Conservation (phyloP, 2,797 vertebrate species). For the Sardinella longiceps region DNA sequence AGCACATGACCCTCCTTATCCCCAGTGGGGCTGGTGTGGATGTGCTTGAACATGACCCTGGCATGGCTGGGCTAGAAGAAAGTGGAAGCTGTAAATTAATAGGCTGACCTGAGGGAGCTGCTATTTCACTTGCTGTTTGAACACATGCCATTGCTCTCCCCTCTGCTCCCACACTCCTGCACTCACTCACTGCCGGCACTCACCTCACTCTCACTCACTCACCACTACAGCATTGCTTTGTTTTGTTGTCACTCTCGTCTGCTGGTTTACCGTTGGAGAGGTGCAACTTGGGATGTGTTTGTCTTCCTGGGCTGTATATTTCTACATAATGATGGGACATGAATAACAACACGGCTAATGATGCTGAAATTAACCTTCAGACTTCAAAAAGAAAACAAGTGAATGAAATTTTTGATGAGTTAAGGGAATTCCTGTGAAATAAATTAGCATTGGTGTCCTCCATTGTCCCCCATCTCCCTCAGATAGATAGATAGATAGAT, state of each 20-base stretch:
- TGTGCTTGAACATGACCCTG: neutral
- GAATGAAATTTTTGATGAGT: neutral
- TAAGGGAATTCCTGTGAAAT: neutral
- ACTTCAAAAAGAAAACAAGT: neutral
- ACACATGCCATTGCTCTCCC: neutral
- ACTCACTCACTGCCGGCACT: neutral
- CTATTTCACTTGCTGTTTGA: neutral
- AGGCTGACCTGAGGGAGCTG: neutral
- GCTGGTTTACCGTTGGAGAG: neutral
- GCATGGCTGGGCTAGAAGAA: neutral
- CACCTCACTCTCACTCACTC: neutral
- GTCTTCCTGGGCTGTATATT: conserved; percentile 10
- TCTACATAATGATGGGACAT: conserved; percentile 5
- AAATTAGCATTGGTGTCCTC: neutral
- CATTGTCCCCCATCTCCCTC: no score
- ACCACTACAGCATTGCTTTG: neutral
- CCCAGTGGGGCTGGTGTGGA: neutral
- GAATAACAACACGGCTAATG: neutral
- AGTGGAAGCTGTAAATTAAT: conserved; percentile 13
- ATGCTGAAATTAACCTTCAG: neutral
- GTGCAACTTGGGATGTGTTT: neutral
- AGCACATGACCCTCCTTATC: neutral
- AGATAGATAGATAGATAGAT: no score
- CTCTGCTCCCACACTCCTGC: neutral
- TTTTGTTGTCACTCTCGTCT: neutral